Base-by-base conservation (phyloP, 2,888 invertebrate species). In the Eristalis arbustorum region DNA sequence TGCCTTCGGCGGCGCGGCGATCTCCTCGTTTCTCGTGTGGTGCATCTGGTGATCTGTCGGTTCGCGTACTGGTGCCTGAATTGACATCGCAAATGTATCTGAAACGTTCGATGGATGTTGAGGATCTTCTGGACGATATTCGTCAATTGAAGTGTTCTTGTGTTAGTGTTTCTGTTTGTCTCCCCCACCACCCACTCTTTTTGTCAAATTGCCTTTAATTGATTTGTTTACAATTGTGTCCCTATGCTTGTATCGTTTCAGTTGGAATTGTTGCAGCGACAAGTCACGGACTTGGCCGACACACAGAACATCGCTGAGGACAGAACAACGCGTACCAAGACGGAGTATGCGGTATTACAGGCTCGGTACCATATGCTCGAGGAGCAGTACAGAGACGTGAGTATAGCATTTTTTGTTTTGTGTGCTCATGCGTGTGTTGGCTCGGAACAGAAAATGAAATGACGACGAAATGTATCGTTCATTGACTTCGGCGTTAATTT, bases 231-330 rank as follows among this genome's bases (percentile, higher is more conserved):
- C 49, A 18, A 82, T 64, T 79, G 68, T 28, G 10, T 71, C 11
- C 23, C 34, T 87, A 74, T 85, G 77, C 28, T 74, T 79, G 25
- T 88, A 90, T 90, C 89, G 89, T 93, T 93, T 25, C 94, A 98
- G 98, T 96, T 98, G 91, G 97, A 98, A 94, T 95, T 97, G 91
- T 95, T 98, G 88, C 98, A 98, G 93, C 97, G 98, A 92, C 98
- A 98, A 94, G 96, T 98, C 93, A 96, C 96, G 88, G 96, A 96
- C 81, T 94, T 98, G 90, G 97, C 96, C 67, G 98, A 98, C 92
- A 97, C 96, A 69, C 98, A 98, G 91, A 96, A 95, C 90, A 96
- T 96, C 77, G 96, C 96, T 10, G 98, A 98, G 92, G 97, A 98
- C 92, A 94, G 97, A 89, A 98, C 98, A 92, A 95, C 96, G 75